A percentile compares a stretch with the other conserved stretches of the same genome.
Conservation (phyloP, 2,888 invertebrate species). For the Agrochola circellaris region DNA sequence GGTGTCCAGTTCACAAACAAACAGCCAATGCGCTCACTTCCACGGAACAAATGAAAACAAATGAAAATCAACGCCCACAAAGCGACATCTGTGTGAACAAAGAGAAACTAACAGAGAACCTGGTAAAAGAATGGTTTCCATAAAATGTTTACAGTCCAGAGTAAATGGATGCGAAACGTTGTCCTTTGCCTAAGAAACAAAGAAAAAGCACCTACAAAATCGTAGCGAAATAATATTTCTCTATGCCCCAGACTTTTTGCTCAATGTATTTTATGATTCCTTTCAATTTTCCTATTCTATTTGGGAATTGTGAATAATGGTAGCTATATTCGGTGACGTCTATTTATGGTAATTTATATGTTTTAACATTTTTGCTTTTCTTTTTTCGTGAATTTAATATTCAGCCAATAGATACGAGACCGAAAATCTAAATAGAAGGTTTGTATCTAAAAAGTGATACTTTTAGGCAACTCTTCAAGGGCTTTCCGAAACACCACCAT, state of each 20-base stretch:
- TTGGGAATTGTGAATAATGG: slow-evolving; percentile 25
- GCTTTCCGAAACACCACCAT: neutral
- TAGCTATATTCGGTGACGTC: slow-evolving; percentile 1
- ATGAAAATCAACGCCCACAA: slow-evolving; percentile 2
- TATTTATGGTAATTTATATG: neutral
- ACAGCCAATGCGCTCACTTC: neutral
- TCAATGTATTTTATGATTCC: slow-evolving; percentile 12
- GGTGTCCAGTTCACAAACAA: neutral
- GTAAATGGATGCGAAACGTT: slow-evolving; percentile 8
- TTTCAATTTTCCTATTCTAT: slow-evolving; percentile 12
- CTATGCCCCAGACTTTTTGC: slow-evolving; percentile 18
- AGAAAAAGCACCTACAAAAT: slow-evolving; percentile 12
- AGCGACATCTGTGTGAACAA: slow-evolving; percentile 31
- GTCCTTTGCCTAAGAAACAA: slow-evolving; percentile 15
- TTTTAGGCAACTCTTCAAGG: neutral
- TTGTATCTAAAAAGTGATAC: neutral
- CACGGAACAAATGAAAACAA: slow-evolving; percentile 4
- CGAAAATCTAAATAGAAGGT: neutral
- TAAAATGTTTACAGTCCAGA: slow-evolving; percentile 11
- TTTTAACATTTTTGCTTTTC: neutral
- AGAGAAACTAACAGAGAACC: slow-evolving; percentile 4
- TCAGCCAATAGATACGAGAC: neutral
- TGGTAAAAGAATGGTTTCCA: slow-evolving; percentile 1
- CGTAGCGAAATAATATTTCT: slow-evolving; percentile 23
- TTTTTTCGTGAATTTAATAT: neutral